phyloP scores from a whole-genome alignment of 2,113 vertebrate genomes.

The Tachysurus vachellii region DNA sequence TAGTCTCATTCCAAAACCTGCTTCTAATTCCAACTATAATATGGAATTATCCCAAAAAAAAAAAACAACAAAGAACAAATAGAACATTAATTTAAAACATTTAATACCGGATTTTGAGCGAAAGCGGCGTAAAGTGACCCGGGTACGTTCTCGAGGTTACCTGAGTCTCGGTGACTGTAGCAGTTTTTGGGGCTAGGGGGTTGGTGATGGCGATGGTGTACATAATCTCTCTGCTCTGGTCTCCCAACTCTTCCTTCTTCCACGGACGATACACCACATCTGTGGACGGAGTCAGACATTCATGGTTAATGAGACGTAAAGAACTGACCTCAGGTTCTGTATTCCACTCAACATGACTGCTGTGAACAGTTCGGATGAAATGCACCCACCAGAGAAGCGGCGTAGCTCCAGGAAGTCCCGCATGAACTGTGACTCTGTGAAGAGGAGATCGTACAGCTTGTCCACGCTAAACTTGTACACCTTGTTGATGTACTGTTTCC shows the following conservation, averaged over 20 bases:
- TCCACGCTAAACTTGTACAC: conserved; percentile 96
- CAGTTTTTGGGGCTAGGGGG: conserved; percentile 94
- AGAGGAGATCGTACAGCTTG: conserved; percentile 92
- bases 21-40: neutral
- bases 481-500: conserved; percentile 92
- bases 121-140: neutral
- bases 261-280: conserved; percentile 93
- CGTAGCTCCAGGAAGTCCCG: conserved; percentile 95
- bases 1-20: neutral
- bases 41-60: neutral
- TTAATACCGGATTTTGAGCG: neutral
- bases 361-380: neutral
- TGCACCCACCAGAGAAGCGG: conserved; percentile 84
- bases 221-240: conserved; percentile 92
- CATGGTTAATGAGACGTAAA: neutral
- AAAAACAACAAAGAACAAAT: neutral
- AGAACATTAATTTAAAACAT: no score
- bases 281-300: conserved; percentile 53
- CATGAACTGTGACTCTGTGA: conserved; percentile 94
- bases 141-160: conserved; percentile 61
- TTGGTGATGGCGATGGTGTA: conserved; percentile 96
- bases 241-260: conserved; percentile 93
- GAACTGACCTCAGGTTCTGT: neutral
- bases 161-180: conserved; percentile 94
- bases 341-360: no score